Base-by-base conservation (phyloP, 2,113 vertebrate species). In the Anhinga rufa region DNA sequence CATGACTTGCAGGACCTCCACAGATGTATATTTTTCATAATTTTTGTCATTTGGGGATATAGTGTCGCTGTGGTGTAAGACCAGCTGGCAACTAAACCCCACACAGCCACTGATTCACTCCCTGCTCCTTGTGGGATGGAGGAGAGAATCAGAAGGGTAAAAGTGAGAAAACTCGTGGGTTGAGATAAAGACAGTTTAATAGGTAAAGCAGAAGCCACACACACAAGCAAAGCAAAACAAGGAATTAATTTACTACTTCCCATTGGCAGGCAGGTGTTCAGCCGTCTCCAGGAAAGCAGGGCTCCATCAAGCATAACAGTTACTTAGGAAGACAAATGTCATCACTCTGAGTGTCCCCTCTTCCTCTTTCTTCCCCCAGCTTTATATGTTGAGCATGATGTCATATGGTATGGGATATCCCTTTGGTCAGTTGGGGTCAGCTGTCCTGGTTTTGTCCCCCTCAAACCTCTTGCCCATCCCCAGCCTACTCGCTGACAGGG, bases 391-490 rank as follows among this genome's bases (percentile, higher is more conserved):
- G 40, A 64, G 9, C 14, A 55, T 2, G 5, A 19, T 1, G 6
- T 52, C 40, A 19, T n/a, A 8, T 32, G 26, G 12, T 38, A 6
- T 82, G 34, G 49, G 9, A 36, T 69, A 60, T 44, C 28, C 29
- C 38, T 81, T 40, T 65, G 4, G 22, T 70, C 51, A 44, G 5
- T 4, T 71, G 36, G 12, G 5, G 13, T 62, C 31, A 58, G 12
- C 46, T 86, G 10, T 36, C 12, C 7, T 10, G 6, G 7, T 12
- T 42, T 38, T 36, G n/a, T 51, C 29, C 10, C 19, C 14, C 2
- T 0, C 22, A 28, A 55, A 19, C 10, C 2, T n/a, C 26, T 25
- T 10, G 5, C 2, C 0, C 2, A 40, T 2, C 21, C 28, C 4
- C 55, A 69, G n/a, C 19, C 49, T 38, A 4, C 17, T 74, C 2